Evolutionary conservation across 2,888 invertebrate genomes (phyloP).

Genomic region (Drosophila bunnanda): DNA sequence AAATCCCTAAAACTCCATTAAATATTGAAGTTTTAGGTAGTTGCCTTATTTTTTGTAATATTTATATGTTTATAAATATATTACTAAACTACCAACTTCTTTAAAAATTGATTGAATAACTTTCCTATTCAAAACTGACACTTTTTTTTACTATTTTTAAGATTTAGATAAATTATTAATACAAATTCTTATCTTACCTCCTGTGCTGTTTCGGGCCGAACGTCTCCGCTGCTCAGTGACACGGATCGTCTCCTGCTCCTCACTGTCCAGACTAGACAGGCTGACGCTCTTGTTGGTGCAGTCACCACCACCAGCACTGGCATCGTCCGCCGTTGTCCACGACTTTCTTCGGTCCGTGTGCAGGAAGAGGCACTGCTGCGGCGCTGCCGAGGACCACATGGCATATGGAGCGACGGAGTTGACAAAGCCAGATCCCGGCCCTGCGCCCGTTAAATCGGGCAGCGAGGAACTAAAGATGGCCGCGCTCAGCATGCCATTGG

Average conservation of each 20-base stretch:
- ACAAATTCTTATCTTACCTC: conserved; percentile 76
- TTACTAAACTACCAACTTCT: too few species aligned
- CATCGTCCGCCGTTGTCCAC: conserved; percentile 94
- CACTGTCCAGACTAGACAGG: conserved; percentile 93
- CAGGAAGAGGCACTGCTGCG: conserved; percentile 83
- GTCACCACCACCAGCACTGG: conserved; percentile 86
- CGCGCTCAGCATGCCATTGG: conserved; percentile 78
- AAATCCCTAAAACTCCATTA: background rate
- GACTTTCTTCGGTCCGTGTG: conserved; percentile 88
- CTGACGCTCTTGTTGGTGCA: conserved; percentile 87
- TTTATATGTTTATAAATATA: background rate
- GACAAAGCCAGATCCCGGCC: conserved; percentile 42
- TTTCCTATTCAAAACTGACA: too few species aligned
- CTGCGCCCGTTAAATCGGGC: conserved; percentile 80
- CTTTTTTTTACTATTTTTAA: too few species aligned
- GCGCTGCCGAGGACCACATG: conserved; percentile 82
- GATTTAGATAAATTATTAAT: too few species aligned
- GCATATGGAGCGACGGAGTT: conserved; percentile 51
- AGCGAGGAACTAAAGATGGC: conserved; percentile 81
- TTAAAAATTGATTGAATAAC: too few species aligned
- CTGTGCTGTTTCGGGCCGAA: conserved; percentile 86
- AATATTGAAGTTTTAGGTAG: background rate
- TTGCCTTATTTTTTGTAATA: too few species aligned
- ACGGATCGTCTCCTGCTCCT: conserved; percentile 89
- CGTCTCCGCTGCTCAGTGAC: conserved; percentile 86